Percentiles rank a stretch among this genome's conserved stretches.
Evolutionary conservation across 92 coral and sea anemone genomes (phyloP).

Genomic region (Palythoa caribaeorum): DNA sequence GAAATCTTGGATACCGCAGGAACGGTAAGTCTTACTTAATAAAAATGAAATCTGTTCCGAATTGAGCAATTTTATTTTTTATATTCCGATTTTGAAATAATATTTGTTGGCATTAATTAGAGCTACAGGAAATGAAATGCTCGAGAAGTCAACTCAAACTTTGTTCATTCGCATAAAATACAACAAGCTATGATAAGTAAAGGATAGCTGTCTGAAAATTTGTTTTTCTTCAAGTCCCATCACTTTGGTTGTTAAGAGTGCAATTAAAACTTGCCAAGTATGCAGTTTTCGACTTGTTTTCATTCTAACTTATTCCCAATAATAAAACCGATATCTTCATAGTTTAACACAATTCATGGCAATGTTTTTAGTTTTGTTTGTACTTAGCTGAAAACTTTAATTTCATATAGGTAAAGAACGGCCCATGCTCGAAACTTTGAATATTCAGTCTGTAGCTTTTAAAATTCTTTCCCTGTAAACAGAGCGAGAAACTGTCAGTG

Average conservation of each 20-base stretch:
- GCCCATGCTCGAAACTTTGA: not conserved
- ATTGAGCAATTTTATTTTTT: constrained; percentile 16
- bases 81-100: constrained; percentile 11
- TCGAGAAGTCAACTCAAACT: not conserved
- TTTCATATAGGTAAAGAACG: not conserved
- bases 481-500: no score
- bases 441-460: not conserved
- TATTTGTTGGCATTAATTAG: not conserved
- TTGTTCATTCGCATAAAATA: not conserved
- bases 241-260: not conserved
- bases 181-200: no score
- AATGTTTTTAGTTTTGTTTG: not conserved
- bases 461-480: not conserved
- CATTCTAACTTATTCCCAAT: no score
- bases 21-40: constrained; percentile 74
- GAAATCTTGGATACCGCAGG: constrained; percentile 99
- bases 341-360: not conserved
- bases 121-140: not conserved
- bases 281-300: not conserved
- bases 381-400: not conserved
- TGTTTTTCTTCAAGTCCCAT: not conserved
- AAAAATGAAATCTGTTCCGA: not conserved
- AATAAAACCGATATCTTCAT: no score
- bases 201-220: not conserved
- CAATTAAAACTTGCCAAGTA: not conserved